Base-by-base conservation (phyloP, 2,113 vertebrate species). In the Caloenas nicobarica region DNA sequence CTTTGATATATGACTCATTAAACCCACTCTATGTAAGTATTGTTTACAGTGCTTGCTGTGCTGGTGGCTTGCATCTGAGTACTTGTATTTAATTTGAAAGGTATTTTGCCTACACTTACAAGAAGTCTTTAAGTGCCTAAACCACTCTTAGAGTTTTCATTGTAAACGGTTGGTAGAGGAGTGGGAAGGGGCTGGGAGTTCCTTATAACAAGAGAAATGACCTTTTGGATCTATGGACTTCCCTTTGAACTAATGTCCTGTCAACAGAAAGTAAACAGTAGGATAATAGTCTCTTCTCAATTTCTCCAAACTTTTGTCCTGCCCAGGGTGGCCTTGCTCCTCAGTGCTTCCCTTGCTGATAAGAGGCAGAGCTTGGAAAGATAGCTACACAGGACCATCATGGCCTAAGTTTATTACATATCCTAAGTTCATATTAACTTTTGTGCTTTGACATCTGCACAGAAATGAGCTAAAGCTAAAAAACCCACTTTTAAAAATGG, bases 1-100 rank as follows among this genome's bases (percentile, higher is more conserved):
- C 94, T 96, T 97, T 97, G 95, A 96, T 89, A 89, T 80, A 90
- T 94, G 89, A 96, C 80, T 96, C 93, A 90, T 95, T 95, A 96
- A 97, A 93, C 70, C 36, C 81, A 91, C 76, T 94, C 80, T 71
- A 23, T 36, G 31, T 60, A 78, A 95, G 88, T 95, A 90, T 57
- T 93, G 65, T 94, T 95, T 96, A 92, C 94, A 87, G 64, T 82
- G 94, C 87, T 92, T 78, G 60, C 87, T 87, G 84, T 76, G 89
- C 83, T 89, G 56, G 88, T 94, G 57, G 81, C 80, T 96, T 91
- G 79, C 76, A 71, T 88, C 66, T 92, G 71, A 95, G 69, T 86
- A 53, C 71, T 89, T 56, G 53, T 64, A 68, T 95, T 84, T 88
- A 66, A 88, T 93, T 78, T 48, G 83, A 95, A 95, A 91, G 74